Conservation (phyloP, 2,888 invertebrate genomes). For the Drosophila aldrichi region DNA sequence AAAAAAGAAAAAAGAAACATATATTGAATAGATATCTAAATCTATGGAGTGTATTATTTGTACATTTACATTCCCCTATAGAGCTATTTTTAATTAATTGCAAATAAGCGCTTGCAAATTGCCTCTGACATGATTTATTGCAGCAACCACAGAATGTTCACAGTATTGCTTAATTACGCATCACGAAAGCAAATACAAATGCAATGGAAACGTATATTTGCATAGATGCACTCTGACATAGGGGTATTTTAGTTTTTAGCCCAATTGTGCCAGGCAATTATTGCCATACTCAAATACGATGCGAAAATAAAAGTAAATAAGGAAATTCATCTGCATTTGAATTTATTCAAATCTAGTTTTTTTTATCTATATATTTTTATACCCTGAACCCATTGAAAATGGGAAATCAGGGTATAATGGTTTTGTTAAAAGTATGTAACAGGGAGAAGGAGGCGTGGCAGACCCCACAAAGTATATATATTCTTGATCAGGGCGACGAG, state of each 20-base stretch:
- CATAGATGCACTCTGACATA: not conserved
- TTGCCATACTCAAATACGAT: not conserved
- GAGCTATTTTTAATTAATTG: constrained; percentile 33
- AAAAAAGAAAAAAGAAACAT: too few species aligned
- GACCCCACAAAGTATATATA: too few species aligned
- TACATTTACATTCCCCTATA: not conserved
- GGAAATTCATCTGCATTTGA: not conserved
- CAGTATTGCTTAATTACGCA: constrained; percentile 40
- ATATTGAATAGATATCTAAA: not conserved
- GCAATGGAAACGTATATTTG: constrained; percentile 9
- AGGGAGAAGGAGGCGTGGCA: too few species aligned
- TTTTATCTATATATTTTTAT: not conserved
- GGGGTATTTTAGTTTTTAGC: not conserved
- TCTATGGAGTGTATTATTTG: not conserved
- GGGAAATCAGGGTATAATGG: too few species aligned
- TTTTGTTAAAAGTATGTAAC: too few species aligned
- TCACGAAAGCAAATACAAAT: constrained; percentile 21
- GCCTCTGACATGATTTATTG: constrained; percentile 25
- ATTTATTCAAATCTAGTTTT: not conserved
- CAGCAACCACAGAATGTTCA: constrained; percentile 17
- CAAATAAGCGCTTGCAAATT: constrained; percentile 30
- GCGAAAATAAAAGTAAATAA: not conserved
- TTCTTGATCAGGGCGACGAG: too few species aligned
- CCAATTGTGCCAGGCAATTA: not conserved
- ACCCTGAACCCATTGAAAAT: too few species aligned